Percentiles rank a stretch among this genome's conserved stretches.
These are phyloP conservation scores for Lycopodina hypogea DNA, from an alignment of 37 sponge, comb jelly and placozoan genomes.

Conservation along the genomic window DNA sequence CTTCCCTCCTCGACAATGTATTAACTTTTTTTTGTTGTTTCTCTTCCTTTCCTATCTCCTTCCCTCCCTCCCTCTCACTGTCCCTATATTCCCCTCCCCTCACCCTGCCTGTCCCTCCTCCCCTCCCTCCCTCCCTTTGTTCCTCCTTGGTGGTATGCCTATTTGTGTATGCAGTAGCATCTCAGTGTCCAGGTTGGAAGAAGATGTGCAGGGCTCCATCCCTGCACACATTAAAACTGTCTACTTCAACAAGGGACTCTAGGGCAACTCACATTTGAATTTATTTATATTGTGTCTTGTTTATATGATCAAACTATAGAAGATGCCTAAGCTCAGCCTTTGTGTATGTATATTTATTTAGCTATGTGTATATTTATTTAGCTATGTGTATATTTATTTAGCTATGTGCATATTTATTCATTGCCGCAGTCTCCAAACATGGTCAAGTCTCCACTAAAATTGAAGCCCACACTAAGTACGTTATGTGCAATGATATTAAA, in stretches of 20 bases:
- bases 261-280: background rate
- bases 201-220: conserved; percentile 9
- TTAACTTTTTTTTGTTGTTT: no score
- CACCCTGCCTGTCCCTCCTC: no score
- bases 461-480: no score
- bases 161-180: conserved; percentile 71
- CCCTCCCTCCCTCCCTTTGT: no score
- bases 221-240: conserved; percentile 44
- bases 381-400: background rate
- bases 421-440: no score
- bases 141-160: no score
- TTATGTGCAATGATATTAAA: no score
- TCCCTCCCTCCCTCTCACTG: background rate
- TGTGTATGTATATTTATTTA: background rate
- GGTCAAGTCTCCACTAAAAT: no score
- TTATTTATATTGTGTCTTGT: no score
- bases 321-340: background rate
- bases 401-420: background rate
- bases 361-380: background rate
- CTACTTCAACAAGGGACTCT: conserved; percentile 97
- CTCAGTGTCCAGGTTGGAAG: conserved; percentile 67
- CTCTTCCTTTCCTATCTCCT: no score
- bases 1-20: no score
- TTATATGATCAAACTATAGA: no score
- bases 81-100: background rate